Conservation (phyloP, 2,797 vertebrate species). For the Schizopygopsis pylzovi region DNA sequence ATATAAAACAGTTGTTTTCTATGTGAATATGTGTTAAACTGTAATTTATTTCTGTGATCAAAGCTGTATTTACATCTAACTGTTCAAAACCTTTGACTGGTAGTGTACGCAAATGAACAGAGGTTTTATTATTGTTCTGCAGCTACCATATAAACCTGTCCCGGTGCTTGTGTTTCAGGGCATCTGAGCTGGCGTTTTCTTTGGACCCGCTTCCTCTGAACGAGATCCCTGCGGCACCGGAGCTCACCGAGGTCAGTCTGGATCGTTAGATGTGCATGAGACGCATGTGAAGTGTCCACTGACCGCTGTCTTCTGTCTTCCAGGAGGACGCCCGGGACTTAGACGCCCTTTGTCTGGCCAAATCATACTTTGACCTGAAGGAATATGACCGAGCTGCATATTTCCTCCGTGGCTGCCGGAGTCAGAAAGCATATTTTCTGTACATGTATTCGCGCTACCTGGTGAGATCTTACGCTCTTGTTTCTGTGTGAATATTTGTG, state of each 20-base stretch:
- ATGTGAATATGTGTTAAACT: too few relatives aligned
- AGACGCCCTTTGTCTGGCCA: constrained; percentile 94
- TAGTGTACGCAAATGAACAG: not conserved
- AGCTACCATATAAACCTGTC: not conserved
- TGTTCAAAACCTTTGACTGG: too few relatives aligned
- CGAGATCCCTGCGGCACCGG: constrained; percentile 82
- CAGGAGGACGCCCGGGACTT: constrained; percentile 95
- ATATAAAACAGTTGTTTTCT: too few relatives aligned
- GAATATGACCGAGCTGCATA: constrained; percentile 97
- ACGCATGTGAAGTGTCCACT: not conserved
- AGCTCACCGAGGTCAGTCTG: constrained; percentile 86
- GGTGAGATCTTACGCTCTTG: constrained; percentile 76
- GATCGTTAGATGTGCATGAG: not conserved
- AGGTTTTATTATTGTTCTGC: not conserved
- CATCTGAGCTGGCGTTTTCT: constrained; percentile 92
- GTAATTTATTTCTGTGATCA: too few relatives aligned
- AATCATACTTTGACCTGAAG: constrained; percentile 98
- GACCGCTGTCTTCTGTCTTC: constrained; percentile 37
- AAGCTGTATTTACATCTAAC: too few relatives aligned
- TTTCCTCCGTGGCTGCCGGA: constrained; percentile 93
- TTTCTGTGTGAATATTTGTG: not conserved
- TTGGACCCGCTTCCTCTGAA: constrained; percentile 85
- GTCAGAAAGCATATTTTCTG: constrained; percentile 97
- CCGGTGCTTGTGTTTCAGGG: constrained; percentile 76
- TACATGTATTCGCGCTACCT: constrained; percentile 99